Percentiles rank a stretch among this genome's conserved stretches.
Evolutionary conservation across 1,140 invertebrate species (phyloP).

Genomic region (Gryllus bimaculatus): DNA sequence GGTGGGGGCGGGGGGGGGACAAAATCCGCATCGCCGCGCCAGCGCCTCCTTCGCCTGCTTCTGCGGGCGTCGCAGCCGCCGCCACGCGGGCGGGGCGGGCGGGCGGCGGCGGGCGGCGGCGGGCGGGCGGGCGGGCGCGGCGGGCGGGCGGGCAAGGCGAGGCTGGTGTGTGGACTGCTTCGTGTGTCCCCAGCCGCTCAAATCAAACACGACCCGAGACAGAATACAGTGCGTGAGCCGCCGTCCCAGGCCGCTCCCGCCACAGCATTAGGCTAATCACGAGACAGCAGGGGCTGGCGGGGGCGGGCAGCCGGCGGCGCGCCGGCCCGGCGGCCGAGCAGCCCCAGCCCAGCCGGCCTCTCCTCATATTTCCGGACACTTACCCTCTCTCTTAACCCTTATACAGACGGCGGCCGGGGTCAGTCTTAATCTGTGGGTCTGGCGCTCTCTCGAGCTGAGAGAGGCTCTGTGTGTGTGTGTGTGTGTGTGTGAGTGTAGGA

Average conservation of each 20-base stretch:
- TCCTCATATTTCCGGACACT: constrained; percentile 3
- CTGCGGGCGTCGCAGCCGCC: neutral
- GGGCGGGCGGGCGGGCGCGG: no score
- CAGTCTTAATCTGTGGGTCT: neutral
- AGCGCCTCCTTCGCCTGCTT: no score
- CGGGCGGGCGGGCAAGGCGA: no score
- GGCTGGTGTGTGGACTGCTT: neutral
- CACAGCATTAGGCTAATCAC: constrained; percentile 3
- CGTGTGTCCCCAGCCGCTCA: neutral
- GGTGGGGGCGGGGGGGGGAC: no score
- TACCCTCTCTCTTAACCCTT: constrained; percentile 3
- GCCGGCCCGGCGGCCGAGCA: neutral
- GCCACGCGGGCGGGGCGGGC: no score
- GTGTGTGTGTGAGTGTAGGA: no score
- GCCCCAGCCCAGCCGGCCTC: no score
- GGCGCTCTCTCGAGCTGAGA: no score
- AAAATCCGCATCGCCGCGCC: no score
- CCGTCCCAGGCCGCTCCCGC: no score
- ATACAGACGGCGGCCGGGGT: neutral
- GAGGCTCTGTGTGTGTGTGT: no score
- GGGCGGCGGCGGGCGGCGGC: no score
- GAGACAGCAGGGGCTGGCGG: neutral
- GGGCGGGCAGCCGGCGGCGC: neutral
- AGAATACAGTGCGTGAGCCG: neutral
- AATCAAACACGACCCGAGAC: neutral